Percentiles rank a stretch among this genome's conserved stretches.
These are phyloP conservation scores for Octomys mimax DNA, from an alignment of 2,797 vertebrate genomes.

Conservation along the genomic window DNA sequence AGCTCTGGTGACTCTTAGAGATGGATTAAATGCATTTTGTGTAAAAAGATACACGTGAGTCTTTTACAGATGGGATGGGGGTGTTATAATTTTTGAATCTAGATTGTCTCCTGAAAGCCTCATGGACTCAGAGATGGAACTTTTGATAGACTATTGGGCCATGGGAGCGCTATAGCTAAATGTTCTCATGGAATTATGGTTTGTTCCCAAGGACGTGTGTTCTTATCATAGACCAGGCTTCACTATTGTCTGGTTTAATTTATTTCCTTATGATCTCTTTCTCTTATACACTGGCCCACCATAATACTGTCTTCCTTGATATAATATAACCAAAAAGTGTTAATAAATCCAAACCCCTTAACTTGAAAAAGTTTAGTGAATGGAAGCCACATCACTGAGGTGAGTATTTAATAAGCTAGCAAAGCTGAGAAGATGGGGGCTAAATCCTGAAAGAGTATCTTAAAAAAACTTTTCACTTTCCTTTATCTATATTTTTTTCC, in stretches of 20 bases:
- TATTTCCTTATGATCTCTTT: not conserved
- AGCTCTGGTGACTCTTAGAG: not conserved
- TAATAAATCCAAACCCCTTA: not conserved
- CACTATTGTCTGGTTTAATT: too few species aligned
- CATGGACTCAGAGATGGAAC: not conserved
- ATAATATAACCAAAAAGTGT: not conserved
- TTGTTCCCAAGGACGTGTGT: not conserved
- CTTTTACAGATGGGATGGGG: not conserved
- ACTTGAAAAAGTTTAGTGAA: rapidly evolving
- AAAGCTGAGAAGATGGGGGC: not conserved
- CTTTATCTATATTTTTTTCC: too few species aligned
- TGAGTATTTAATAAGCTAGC: too few species aligned
- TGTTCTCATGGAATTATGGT: not conserved
- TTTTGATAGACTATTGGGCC: not conserved
- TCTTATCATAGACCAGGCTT: not conserved
- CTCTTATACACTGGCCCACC: not conserved
- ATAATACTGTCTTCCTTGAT: not conserved
- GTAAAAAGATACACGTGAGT: not conserved
- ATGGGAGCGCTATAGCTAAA: not conserved
- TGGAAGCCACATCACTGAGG: not conserved
- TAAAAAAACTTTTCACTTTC: not conserved
- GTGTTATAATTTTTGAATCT: not conserved
- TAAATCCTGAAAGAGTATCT: not conserved
- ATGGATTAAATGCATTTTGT: not conserved
- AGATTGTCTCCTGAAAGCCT: not conserved